Base-by-base conservation (phyloP, 2,797 vertebrate species). In the Hypotaenidia okinawae region DNA sequence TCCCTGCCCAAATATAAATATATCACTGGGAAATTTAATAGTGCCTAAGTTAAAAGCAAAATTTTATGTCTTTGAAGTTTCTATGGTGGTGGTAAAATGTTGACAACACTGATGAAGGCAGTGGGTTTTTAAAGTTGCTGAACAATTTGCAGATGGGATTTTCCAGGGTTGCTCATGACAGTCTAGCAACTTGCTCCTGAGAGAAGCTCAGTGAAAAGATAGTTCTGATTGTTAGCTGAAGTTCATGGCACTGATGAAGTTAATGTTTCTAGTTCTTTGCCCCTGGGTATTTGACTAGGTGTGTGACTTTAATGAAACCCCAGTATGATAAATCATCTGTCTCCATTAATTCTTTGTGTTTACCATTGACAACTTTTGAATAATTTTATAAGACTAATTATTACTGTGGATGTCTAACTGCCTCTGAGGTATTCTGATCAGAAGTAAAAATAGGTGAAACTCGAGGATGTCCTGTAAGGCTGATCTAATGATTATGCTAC, bases 231-330 rank as follows among this genome's bases (percentile, higher is more conserved):
- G 2, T 89, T 94, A 87, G 59, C 27, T 87, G 58, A 73, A 81
- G 72, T 69, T 90, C 83, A 59, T 91, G 93, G 54, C 43, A 67
- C 57, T 64, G 73, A 9, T 57, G 32, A 32, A 57, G 59, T 91
- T 94, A 87, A 28, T 33, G 19, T 85, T 96, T 84, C 87, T 25
- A 69, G 33, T 45, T 19, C 52, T 94, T 73, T 77, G 58, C 86
- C 61, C 21, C 25, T 25, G 33, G 35, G 23, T 87, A 25, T 94
- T 94, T 94, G 67, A 32, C 52, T 80, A 59, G 43, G 22, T 67
- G 17, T 52, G 30, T 76, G 41, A 55, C 37, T 91, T 93, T 30
- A 68, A 32, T 90, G 69, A 73, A 87, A 78, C 37, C 52, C 35
- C 32, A 51, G 54, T 68, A 32, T 85, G 45, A 54, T 89, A 51